Conservation (phyloP, 2,113 vertebrate species). For the Coptodon rendalli region DNA sequence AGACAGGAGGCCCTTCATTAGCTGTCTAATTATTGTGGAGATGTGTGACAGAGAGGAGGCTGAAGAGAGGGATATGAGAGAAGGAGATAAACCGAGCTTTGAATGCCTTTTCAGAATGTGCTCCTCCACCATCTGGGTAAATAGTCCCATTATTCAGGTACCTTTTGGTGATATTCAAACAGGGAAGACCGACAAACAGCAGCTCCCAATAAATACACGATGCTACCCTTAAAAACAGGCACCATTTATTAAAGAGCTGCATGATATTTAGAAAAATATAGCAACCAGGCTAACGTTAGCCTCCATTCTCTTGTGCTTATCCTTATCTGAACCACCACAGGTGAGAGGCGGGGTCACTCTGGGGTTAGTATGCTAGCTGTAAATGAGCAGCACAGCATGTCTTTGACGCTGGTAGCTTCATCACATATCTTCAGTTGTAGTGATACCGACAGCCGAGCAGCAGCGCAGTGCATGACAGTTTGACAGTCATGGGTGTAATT, state of each 20-base stretch:
- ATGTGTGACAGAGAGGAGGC: not conserved
- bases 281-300: not conserved
- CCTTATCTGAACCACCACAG: not conserved
- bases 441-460: not conserved
- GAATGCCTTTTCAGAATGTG: not conserved
- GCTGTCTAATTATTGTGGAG: conserved; percentile 23
- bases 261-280: not conserved
- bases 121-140: not conserved
- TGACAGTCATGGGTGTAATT: not conserved
- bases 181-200: not conserved
- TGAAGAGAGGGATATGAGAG: not conserved
- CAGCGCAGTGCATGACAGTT: not conserved
- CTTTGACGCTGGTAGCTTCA: not conserved
- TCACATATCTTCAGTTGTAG: not conserved
- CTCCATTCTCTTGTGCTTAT: not conserved
- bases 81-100: not conserved
- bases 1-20: conserved; percentile 28
- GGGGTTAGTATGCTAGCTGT: not conserved
- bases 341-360: not conserved
- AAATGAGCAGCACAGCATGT: not conserved
- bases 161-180: not conserved
- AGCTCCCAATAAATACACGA: not conserved
- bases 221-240: not conserved
- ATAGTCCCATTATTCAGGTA: not conserved
- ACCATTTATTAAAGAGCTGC: not conserved